phyloP scores from a whole-genome alignment of 2,797 vertebrate species.

The Anableps anableps region DNA sequence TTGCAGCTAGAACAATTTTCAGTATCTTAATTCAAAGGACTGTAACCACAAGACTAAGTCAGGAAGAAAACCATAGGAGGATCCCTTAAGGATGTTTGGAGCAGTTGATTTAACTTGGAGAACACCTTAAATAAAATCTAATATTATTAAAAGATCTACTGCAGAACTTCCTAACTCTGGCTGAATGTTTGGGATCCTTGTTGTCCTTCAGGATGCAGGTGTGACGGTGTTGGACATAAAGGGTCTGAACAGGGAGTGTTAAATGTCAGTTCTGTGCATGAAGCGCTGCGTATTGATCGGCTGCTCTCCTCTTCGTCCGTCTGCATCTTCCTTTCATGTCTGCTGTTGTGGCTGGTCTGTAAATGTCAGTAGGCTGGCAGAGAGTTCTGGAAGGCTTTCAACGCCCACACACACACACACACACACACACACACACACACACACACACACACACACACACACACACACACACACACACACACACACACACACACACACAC shows the following conservation, averaged over 20 bases:
- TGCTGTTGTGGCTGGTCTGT: slow-evolving; percentile 35
- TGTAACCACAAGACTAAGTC: not conserved
- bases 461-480: slow-evolving; percentile 15
- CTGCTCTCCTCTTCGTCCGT: slow-evolving; percentile 3
- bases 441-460: not conserved
- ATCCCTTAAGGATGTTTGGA: not conserved
- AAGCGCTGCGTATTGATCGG: slow-evolving; percentile 1
- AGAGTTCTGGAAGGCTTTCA: slow-evolving; percentile 10
- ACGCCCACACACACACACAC: slow-evolving; percentile 15
- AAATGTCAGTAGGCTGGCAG: slow-evolving; percentile 47
- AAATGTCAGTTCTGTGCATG: slow-evolving; percentile 4
- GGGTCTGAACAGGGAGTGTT: slow-evolving; percentile 2
- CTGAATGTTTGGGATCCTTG: not conserved
- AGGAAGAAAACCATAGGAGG: not conserved
- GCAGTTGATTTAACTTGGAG: not conserved
- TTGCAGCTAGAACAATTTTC: not conserved
- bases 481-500: not conserved
- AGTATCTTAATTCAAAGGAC: not conserved
- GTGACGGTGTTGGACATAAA: not conserved
- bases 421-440: slow-evolving; percentile 13
- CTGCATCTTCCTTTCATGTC: slow-evolving; percentile 35
- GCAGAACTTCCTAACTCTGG: not conserved
- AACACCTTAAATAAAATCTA: not conserved
- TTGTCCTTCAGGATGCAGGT: not conserved
- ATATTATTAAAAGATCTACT: not conserved